Conservation (phyloP, 2,888 invertebrate genomes). For the Coleophora flavipennella region DNA sequence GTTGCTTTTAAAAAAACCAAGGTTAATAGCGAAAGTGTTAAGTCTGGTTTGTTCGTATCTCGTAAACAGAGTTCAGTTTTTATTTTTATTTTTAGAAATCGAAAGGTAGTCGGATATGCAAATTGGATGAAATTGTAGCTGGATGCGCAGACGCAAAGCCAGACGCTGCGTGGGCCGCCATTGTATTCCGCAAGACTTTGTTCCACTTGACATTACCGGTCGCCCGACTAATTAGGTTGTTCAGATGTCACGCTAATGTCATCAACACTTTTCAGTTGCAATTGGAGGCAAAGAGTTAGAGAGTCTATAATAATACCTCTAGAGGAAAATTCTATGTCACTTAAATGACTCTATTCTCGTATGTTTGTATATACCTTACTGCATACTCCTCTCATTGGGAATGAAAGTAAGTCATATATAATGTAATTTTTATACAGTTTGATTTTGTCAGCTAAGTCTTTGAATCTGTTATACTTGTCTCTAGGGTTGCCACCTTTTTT, state of each 20-base stretch:
- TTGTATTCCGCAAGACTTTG: constrained; percentile 50
- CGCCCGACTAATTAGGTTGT: constrained; percentile 33
- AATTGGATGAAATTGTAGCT: constrained; percentile 53
- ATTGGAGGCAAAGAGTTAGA: too few species aligned
- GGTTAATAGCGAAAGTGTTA: constrained; percentile 66
- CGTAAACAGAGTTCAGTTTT: constrained; percentile 39
- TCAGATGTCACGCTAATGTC: constrained; percentile 7
- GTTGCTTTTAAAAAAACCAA: constrained; percentile 47
- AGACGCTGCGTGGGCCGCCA: constrained; percentile 65
- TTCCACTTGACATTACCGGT: constrained; percentile 21
- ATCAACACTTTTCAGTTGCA: too few species aligned
- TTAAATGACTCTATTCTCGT: too few species aligned
- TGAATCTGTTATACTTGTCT: too few species aligned
- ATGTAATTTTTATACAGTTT: too few species aligned
- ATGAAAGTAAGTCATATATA: too few species aligned
- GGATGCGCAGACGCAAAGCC: constrained; percentile 40
- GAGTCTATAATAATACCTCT: too few species aligned
- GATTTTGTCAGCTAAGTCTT: too few species aligned
- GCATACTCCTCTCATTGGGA: too few species aligned
- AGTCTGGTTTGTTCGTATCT: constrained; percentile 46
- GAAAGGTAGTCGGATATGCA: constrained; percentile 39
- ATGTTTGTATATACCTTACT: too few species aligned
- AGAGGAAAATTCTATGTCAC: too few species aligned
- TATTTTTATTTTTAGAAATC: constrained; percentile 38
- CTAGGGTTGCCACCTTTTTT: too few species aligned